phyloP scores from a whole-genome alignment of 1,140 invertebrate species.

The Sesamia nonagrioides region DNA sequence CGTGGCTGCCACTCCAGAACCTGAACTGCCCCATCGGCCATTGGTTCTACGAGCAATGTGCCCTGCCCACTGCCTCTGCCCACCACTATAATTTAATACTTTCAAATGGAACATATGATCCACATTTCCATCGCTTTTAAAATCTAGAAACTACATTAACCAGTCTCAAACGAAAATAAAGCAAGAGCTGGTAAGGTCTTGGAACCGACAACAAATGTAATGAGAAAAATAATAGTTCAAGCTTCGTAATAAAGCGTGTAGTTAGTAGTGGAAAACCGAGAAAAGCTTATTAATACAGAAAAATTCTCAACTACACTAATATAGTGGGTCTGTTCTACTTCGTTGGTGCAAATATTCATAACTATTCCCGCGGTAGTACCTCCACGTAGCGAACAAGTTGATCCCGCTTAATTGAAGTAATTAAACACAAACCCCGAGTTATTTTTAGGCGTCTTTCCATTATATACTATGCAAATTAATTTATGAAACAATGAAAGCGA shows the following conservation, averaged over 20 bases:
- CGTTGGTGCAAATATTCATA: neutral
- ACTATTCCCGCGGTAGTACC: neutral
- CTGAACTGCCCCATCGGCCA: too few relatives aligned
- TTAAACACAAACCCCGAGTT: neutral
- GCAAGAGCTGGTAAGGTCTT: neutral
- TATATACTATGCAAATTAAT: neutral
- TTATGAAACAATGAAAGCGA: conserved; percentile 1
- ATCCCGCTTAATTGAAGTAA: neutral
- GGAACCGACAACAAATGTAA: neutral
- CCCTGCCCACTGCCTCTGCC: too few relatives aligned
- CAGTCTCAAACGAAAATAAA: neutral
- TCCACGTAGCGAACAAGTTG: neutral
- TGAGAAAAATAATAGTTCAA: conserved; percentile 1
- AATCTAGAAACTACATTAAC: neutral
- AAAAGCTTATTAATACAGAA: conserved; percentile 11
- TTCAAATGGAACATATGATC: neutral
- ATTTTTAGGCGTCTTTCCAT: conserved; percentile 1
- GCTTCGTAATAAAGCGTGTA: neutral
- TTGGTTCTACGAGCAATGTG: too few relatives aligned
- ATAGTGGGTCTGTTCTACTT: conserved; percentile 6
- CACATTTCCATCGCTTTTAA: neutral
- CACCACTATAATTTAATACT: too few relatives aligned
- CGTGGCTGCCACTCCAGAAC: too few relatives aligned
- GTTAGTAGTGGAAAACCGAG: conserved; percentile 1
- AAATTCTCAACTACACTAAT: conserved; percentile 16